These are phyloP conservation scores for Parascotia fuliginaria DNA, from an alignment of 2,888 invertebrate genomes.

Conservation along the genomic window DNA sequence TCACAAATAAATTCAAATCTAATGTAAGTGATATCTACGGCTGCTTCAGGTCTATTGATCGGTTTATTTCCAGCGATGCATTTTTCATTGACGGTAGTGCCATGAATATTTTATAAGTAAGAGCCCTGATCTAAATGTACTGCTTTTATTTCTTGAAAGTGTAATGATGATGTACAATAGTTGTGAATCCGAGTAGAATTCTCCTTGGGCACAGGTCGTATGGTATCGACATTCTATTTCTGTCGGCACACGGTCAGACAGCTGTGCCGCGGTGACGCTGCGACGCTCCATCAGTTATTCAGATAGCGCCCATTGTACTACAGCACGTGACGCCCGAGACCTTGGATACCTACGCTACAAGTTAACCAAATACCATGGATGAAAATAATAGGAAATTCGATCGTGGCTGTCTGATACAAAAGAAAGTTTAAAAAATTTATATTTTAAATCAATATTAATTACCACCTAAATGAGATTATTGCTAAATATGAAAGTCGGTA, in stretches of 20 bases:
- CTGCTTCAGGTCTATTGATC: conserved; percentile 21
- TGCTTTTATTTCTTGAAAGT: conserved; percentile 5
- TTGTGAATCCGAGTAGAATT: conserved; percentile 18
- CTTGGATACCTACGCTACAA: conserved; percentile 36
- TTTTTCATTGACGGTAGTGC: conserved; percentile 19
- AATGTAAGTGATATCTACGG: conserved; percentile 4
- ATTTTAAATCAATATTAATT: too few relatives aligned
- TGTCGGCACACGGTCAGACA: conserved; percentile 54
- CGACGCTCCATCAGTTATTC: conserved; percentile 65
- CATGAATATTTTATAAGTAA: conserved; percentile 28
- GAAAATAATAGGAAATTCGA: conserved; percentile 10
- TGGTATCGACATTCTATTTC: conserved; percentile 67
- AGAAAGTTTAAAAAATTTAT: too few relatives aligned
- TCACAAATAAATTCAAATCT: conserved; percentile 13
- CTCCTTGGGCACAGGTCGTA: conserved; percentile 40
- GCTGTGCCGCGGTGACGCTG: conserved; percentile 57
- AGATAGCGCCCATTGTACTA: conserved; percentile 55
- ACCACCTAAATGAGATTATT: too few relatives aligned
- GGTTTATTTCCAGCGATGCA: conserved; percentile 21
- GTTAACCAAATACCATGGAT: conserved; percentile 20
- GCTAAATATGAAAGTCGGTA: too few relatives aligned
- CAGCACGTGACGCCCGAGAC: conserved; percentile 41
- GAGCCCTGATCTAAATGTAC: background rate
- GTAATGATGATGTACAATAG: conserved; percentile 8
- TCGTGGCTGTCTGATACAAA: background rate